phyloP scores from a whole-genome alignment of 2,113 vertebrate genomes.

The Hyla sarda region DNA sequence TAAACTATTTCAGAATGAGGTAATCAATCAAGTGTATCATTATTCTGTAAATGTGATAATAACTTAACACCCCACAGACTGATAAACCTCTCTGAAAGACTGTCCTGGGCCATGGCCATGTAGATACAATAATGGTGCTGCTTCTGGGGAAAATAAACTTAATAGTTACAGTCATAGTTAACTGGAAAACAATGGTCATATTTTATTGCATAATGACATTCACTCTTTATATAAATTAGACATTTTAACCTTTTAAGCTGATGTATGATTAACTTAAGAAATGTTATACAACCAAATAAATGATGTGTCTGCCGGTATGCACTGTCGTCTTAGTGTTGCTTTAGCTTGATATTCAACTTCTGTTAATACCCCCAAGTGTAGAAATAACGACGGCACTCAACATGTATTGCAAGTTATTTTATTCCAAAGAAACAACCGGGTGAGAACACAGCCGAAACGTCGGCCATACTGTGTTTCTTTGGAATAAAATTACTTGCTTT shows the following conservation, averaged over 20 bases:
- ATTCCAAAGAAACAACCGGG: no score
- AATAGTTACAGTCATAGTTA: not conserved
- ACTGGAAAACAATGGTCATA: not conserved
- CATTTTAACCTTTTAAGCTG: not conserved
- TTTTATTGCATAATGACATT: not conserved
- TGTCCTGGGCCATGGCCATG: not conserved
- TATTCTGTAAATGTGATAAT: slow-evolving; percentile 53
- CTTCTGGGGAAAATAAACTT: not conserved
- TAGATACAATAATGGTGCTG: not conserved
- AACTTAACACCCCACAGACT: slow-evolving; percentile 35
- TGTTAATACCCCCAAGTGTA: no score
- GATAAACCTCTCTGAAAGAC: slow-evolving; percentile 27
- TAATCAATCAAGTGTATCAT: slow-evolving; percentile 58
- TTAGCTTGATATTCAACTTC: no score
- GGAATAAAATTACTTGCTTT: no score
- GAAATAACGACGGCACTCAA: no score
- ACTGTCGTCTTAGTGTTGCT: no score
- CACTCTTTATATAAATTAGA: not conserved
- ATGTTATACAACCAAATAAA: no score
- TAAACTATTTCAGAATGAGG: slow-evolving; percentile 56
- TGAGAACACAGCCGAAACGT: no score
- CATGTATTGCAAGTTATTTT: no score
- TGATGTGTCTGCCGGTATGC: no score
- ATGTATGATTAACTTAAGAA: no score
- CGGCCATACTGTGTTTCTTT: no score